Conservation (phyloP, 35 echinoderm and acorn worm genomes). For the Amphiura filiformis region DNA sequence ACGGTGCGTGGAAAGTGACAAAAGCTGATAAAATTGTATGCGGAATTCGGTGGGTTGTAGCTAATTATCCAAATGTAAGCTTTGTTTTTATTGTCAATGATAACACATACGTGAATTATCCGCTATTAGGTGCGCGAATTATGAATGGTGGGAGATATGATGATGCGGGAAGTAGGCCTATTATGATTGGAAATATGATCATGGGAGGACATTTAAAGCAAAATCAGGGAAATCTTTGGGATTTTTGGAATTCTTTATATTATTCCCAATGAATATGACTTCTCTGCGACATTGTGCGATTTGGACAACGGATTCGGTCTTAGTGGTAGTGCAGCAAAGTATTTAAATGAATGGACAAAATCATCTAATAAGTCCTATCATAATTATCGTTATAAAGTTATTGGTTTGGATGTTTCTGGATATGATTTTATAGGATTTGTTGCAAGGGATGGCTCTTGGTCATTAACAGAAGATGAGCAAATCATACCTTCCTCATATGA, state of each 20-base stretch:
- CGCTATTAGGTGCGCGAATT: constrained; percentile 19
- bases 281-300: constrained; percentile 5
- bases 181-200: background rate
- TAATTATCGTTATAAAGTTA: too few species aligned
- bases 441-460: background rate
- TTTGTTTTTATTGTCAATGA: constrained; percentile 73
- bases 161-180: background rate
- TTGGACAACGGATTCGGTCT: background rate
- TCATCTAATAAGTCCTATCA: background rate
- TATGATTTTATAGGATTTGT: background rate
- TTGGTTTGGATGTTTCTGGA: background rate
- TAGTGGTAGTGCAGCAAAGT: background rate
- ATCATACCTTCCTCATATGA: background rate
- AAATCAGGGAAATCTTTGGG: background rate
- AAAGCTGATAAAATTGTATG: constrained; percentile 46
- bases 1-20: constrained; percentile 37
- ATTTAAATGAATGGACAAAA: background rate
- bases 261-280: background rate
- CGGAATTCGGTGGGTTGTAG: constrained; percentile 53
- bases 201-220: background rate
- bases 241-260: too few species aligned
- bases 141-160: constrained; percentile 26
- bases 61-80: constrained; percentile 46
- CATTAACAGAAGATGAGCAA: background rate
- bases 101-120: constrained; percentile 56